phyloP scores from a whole-genome alignment of 2,888 invertebrate species.

The Drosophila diplacantha region DNA sequence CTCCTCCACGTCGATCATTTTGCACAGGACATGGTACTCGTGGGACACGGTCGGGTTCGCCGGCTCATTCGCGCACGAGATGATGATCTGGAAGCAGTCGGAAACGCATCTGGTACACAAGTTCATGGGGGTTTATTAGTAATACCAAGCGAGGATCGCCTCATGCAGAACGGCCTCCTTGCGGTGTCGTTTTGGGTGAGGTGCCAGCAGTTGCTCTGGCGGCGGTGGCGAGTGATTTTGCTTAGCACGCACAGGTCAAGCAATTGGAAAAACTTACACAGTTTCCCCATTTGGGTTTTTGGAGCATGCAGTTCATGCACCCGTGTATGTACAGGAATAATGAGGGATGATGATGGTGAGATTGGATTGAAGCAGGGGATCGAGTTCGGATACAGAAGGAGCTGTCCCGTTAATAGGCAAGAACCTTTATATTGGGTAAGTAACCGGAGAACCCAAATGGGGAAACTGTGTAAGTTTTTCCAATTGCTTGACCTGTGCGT shows the following conservation, averaged over 20 bases:
- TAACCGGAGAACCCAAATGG: background rate
- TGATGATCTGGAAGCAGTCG: slow-evolving; percentile 83
- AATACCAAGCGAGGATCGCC: slow-evolving; percentile 37
- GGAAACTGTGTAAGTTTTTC: slow-evolving; percentile 65
- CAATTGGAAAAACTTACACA: slow-evolving; percentile 73
- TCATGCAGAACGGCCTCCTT: slow-evolving; percentile 63
- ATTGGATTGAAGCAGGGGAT: slow-evolving; percentile 9
- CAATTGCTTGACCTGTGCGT: slow-evolving; percentile 74
- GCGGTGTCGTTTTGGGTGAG: slow-evolving; percentile 49
- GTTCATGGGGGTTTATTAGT: slow-evolving; percentile 3
- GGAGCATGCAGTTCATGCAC: slow-evolving; percentile 22
- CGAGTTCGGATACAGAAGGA: slow-evolving; percentile 2
- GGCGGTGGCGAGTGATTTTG: slow-evolving; percentile 55
- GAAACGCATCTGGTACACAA: slow-evolving; percentile 9
- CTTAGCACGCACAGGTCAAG: slow-evolving; percentile 74
- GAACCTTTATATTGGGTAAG: no score
- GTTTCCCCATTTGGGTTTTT: slow-evolving; percentile 12
- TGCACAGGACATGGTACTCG: slow-evolving; percentile 89
- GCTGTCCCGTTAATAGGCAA: background rate
- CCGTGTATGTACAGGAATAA: slow-evolving; percentile 16
- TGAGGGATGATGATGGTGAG: slow-evolving; percentile 4
- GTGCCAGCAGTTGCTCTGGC: slow-evolving; percentile 39
- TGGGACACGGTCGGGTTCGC: slow-evolving; percentile 90
- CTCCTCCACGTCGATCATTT: slow-evolving; percentile 93
- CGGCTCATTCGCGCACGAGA: slow-evolving; percentile 93